Evolutionary conservation across 2,888 invertebrate species (phyloP).

Genomic region (Charanyca ferruginea): DNA sequence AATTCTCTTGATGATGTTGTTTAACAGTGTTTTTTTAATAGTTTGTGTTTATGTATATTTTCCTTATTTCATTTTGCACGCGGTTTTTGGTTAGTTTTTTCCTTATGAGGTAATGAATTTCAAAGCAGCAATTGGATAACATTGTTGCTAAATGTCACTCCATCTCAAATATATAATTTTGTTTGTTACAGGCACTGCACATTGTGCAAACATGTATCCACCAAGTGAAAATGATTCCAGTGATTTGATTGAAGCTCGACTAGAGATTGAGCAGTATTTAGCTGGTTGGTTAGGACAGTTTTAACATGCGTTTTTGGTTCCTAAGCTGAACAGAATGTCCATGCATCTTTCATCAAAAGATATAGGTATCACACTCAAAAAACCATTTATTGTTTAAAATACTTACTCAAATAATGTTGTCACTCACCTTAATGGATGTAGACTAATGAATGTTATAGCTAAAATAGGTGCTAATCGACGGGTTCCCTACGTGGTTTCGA

Average conservation of each 20-base stretch:
- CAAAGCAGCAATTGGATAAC: not conserved
- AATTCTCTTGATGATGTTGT: too few species aligned
- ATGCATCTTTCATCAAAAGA: conserved; percentile 38
- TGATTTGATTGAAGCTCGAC: conserved; percentile 93
- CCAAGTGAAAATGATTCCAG: conserved; percentile 92
- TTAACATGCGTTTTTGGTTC: conserved; percentile 57
- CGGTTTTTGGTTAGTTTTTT: too few species aligned
- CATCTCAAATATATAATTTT: not conserved
- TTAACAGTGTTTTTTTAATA: too few species aligned
- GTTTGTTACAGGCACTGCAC: conserved; percentile 94
- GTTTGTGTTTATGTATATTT: too few species aligned
- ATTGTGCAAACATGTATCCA: conserved; percentile 98
- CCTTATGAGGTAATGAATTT: too few species aligned
- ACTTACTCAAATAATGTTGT: conserved; percentile 29
- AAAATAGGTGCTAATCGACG: conserved; percentile 11
- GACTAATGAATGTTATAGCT: conserved; percentile 10
- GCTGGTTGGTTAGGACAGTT: conserved; percentile 86
- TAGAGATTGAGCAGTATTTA: conserved; percentile 91
- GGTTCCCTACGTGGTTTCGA: too few species aligned
- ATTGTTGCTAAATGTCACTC: not conserved
- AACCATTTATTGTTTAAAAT: conserved; percentile 31
- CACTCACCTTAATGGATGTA: conserved; percentile 18
- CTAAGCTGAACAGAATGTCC: conserved; percentile 41
- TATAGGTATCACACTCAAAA: conserved; percentile 24
- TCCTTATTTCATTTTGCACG: too few species aligned